These are phyloP conservation scores for Galemys pyrenaicus DNA, from an alignment of 2,113 vertebrate species.

Conservation along the genomic window DNA sequence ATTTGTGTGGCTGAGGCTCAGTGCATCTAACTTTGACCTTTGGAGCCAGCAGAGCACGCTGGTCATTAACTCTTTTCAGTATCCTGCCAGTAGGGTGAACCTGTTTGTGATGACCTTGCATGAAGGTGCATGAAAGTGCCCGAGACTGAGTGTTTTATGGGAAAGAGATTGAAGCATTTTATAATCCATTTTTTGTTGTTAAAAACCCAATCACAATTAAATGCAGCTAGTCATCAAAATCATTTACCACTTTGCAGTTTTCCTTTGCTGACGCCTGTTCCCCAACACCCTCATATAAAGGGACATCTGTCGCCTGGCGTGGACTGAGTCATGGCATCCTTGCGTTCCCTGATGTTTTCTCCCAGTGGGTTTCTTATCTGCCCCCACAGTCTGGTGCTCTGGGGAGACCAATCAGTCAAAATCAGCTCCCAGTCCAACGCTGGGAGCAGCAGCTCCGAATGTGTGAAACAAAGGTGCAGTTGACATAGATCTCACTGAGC, in stretches of 20 bases:
- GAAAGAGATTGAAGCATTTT: neutral
- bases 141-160: neutral
- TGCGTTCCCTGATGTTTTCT: neutral
- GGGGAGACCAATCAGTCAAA: constrained; percentile 51
- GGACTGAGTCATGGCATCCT: neutral
- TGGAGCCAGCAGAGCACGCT: neutral
- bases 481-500: constrained; percentile 12
- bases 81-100: neutral
- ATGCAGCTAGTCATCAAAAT: constrained; percentile 5
- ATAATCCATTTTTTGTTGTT: neutral
- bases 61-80: neutral
- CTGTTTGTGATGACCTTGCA: neutral
- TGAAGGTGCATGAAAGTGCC: neutral
- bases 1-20: constrained; percentile 48
- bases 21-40: neutral
- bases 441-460: neutral
- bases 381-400: constrained; percentile 15
- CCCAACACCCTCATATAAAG: neutral
- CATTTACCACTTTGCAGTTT: neutral
- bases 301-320: constrained; percentile 41
- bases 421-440: neutral
- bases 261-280: neutral
- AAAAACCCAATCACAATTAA: constrained; percentile 41
- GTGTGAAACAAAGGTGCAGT: constrained; percentile 18
- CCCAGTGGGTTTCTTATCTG: constrained; percentile 19